Evolutionary conservation across 2,113 vertebrate genomes (phyloP).

Genomic region (Trachemys scripta): DNA sequence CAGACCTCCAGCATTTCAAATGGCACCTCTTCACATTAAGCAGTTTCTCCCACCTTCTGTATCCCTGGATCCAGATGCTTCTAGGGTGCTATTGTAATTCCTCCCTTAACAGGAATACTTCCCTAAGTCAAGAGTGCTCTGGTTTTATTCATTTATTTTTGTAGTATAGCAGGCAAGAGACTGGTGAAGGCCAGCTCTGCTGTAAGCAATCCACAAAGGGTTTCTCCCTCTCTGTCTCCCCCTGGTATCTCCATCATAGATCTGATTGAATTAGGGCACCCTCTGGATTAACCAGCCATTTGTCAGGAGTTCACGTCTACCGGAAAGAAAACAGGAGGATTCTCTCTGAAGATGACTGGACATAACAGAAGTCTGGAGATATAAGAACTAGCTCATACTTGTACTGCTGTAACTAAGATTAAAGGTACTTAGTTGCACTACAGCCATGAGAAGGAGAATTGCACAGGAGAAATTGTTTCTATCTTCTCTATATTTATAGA

Average conservation of each 20-base stretch:
- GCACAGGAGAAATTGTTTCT: not conserved
- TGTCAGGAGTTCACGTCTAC: not conserved
- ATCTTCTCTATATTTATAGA: not conserved
- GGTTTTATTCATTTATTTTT: not conserved
- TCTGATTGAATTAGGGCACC: not conserved
- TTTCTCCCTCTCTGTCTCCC: not conserved
- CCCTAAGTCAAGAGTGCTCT: not conserved
- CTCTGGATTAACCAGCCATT: not conserved
- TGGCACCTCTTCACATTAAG: not conserved
- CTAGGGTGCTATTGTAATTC: not conserved
- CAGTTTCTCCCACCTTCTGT: not conserved
- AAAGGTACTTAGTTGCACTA: not conserved
- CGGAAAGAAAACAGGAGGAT: not conserved
- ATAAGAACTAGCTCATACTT: not conserved
- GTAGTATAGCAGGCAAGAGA: not conserved
- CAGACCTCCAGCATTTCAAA: not conserved
- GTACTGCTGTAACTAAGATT: not conserved
- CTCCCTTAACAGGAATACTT: not conserved
- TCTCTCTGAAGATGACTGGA: conserved; percentile 12
- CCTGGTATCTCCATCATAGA: not conserved
- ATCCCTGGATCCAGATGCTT: not conserved
- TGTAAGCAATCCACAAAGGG: not conserved
- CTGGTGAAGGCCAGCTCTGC: not conserved
- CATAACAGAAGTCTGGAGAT: not conserved
- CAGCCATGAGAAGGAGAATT: not conserved